These are phyloP conservation scores for Eilema sororculum DNA, from an alignment of 2,888 invertebrate species.

Conservation along the genomic window DNA sequence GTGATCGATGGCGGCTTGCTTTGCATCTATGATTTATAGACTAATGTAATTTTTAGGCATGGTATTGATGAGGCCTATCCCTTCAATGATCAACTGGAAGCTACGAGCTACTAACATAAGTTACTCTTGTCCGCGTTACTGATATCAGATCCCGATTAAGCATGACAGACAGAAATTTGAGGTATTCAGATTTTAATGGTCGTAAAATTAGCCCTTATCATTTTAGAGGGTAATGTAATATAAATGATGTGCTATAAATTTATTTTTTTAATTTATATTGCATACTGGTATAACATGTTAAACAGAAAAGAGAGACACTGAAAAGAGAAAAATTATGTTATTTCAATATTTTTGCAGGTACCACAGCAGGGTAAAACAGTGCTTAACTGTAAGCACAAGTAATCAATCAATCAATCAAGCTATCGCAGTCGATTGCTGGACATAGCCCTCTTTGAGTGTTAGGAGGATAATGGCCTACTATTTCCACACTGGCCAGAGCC, in stretches of 20 bases:
- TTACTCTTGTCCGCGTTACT: conserved; percentile 53
- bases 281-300: background rate
- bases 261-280: background rate
- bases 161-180: conserved; percentile 46
- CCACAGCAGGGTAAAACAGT: too few relatives aligned
- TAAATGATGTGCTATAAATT: background rate
- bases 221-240: too few relatives aligned
- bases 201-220: background rate
- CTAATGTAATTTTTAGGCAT: conserved; percentile 72
- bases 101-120: conserved; percentile 63
- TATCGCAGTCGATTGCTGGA: too few relatives aligned
- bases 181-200: background rate
- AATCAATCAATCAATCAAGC: too few relatives aligned
- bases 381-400: too few relatives aligned
- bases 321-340: too few relatives aligned
- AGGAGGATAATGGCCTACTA: too few relatives aligned
- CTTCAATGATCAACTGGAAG: conserved; percentile 59
- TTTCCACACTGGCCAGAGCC: too few relatives aligned
- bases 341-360: too few relatives aligned
- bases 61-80: conserved; percentile 66
- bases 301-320: too few relatives aligned
- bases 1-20: conserved; percentile 74
- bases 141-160: conserved; percentile 22
- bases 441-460: too few relatives aligned
- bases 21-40: conserved; percentile 80